Evolutionary conservation across 1,140 invertebrate genomes (phyloP).

Genomic region (Leptoteleia sp.): DNA sequence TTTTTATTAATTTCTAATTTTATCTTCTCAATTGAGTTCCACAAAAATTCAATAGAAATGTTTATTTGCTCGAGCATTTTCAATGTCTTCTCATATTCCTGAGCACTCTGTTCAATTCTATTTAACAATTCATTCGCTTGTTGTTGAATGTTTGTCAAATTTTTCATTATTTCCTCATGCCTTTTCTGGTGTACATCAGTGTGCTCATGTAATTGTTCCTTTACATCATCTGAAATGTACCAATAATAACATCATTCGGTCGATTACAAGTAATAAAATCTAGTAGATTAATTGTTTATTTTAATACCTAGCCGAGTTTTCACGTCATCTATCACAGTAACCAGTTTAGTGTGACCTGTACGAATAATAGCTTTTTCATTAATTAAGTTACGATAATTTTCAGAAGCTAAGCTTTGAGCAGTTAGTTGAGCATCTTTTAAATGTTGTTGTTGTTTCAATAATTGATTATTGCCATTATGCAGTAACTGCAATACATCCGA

Average conservation of each 20-base stretch:
- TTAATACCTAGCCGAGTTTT: conserved; percentile 82
- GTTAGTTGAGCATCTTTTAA: conserved; percentile 81
- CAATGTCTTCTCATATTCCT: conserved; percentile 82
- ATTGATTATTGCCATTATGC: conserved; percentile 80
- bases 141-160: conserved; percentile 82
- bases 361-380: conserved; percentile 84
- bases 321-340: conserved; percentile 82
- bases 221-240: conserved; percentile 78
- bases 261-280: no score
- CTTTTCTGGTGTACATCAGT: conserved; percentile 78
- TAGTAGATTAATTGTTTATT: background rate
- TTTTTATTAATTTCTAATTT: conserved; percentile 81
- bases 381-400: conserved; percentile 82
- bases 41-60: conserved; percentile 82
- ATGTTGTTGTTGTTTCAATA: conserved; percentile 82
- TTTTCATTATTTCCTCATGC: conserved; percentile 82
- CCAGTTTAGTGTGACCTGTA: conserved; percentile 82
- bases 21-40: conserved; percentile 81
- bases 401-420: conserved; percentile 81
- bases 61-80: conserved; percentile 85
- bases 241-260: conserved; percentile 3
- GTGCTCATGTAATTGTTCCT: conserved; percentile 80
- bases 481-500: conserved; percentile 81
- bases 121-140: conserved; percentile 82
- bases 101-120: conserved; percentile 80